Percentiles rank a stretch among this genome's conserved stretches.
Evolutionary conservation across 1,140 invertebrate genomes (phyloP).

Genomic region (Aphaenogaster floridana): DNA sequence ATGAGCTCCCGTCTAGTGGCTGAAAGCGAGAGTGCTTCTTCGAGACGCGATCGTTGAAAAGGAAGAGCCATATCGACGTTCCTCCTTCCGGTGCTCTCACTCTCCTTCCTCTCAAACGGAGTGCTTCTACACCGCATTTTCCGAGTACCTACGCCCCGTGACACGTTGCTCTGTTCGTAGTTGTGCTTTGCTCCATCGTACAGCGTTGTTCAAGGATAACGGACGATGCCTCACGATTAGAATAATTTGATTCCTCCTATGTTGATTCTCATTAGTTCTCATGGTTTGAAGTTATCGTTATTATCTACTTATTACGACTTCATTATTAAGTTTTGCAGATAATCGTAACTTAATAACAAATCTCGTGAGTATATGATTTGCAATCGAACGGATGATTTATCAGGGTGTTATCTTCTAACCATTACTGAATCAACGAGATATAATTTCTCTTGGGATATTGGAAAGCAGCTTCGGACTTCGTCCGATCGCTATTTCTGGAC

Average conservation of each 20-base stretch:
- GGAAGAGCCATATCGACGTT: conserved; percentile 67
- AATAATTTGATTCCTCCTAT: not conserved
- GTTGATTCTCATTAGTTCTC: not conserved
- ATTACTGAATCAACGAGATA: not conserved
- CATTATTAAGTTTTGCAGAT: not conserved
- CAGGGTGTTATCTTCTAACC: not conserved
- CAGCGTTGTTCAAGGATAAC: conserved; percentile 36
- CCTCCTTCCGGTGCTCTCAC: conserved; percentile 57
- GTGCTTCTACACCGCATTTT: conserved; percentile 67
- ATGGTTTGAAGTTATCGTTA: not conserved
- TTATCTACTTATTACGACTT: not conserved
- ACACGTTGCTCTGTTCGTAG: conserved; percentile 69
- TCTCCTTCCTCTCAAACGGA: conserved; percentile 38
- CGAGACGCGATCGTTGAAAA: conserved; percentile 66
- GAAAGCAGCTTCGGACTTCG: too few relatives aligned
- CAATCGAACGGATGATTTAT: not conserved
- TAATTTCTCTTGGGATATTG: not conserved
- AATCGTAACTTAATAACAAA: too few relatives aligned
- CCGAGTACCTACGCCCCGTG: conserved; percentile 58
- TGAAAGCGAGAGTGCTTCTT: conserved; percentile 73
- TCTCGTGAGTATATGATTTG: not conserved
- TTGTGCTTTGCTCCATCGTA: conserved; percentile 44
- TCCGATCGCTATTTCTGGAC: conserved; percentile 11
- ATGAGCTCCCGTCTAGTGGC: conserved; percentile 63
- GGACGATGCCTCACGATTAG: not conserved